Evolutionary conservation across 2,888 invertebrate genomes (phyloP), one percentile per base, ranked within the genome.

Genomic region (Euplagia quadripunctaria): DNA sequence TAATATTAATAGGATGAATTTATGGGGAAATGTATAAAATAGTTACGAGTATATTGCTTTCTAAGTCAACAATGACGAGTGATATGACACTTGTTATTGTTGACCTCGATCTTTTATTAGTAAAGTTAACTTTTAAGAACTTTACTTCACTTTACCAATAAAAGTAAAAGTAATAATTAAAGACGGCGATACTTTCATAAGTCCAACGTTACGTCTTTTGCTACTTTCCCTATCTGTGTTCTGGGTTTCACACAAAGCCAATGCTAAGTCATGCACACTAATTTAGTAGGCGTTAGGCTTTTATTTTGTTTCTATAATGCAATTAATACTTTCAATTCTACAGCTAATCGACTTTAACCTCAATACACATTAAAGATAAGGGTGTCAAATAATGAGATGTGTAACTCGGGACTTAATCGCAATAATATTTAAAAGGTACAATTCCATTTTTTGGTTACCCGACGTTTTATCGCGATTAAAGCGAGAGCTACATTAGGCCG

Each of bases 211-310:
- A 52, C 68, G 71, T 41, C 77, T 78, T 79, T 76, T 76, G 69
- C 65, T 74, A 80, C 84, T 85, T 84, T 85, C 82, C 71, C 80
- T 78, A 69, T 80, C 72, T 41, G 17, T 73, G 58, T 71, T 72
- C 66, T 63, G 16, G 51, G n/a, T 72, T n/a, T 2, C 58, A 49
- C 8, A 20, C n/a, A 64, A 75, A 69, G 58, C 77, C 80, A 79
- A 72, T 77, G 85, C 83, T 70, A 81, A 86, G 87, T 90, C 91
- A 90, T 90, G 85, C 82, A 76, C 73, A 71, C 77, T 88, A 85
- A 91, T 81, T 76, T 76, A 83, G 64, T 55, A 66, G 58, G 52
- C 16, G 66, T 79, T 81, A 77, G 85, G 79, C 77, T 78, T 75
- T 77, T 68, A 66, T 75, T 68, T 75, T 17, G 17, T 51, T 41